A percentile compares a stretch with the other conserved stretches of the same genome.
Evolutionary conservation across 2,113 vertebrate species (phyloP).

Genomic region (Otocyon megalotis): DNA sequence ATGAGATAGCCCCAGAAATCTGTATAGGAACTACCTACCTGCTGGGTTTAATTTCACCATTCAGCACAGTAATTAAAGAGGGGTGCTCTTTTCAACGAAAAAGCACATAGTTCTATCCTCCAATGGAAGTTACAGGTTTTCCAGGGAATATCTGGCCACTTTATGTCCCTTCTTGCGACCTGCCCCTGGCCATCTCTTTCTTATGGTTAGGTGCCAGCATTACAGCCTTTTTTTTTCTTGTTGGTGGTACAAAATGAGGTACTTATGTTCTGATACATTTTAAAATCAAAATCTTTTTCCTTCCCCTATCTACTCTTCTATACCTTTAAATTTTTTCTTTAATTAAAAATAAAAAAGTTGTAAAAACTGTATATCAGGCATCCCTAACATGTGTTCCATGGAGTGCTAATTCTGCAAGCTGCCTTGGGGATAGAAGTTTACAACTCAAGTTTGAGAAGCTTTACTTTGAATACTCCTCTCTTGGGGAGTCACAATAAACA

Average conservation of each 20-base stretch:
- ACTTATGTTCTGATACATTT: not conserved
- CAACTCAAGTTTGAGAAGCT: not conserved
- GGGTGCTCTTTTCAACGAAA: conserved; percentile 40
- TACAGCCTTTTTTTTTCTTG: not conserved
- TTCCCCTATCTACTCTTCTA: not conserved
- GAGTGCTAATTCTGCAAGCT: not conserved
- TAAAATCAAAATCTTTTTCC: not conserved
- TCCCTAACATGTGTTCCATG: not conserved
- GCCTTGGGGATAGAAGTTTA: not conserved
- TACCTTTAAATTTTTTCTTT: not conserved
- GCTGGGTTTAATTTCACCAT: conserved; percentile 82
- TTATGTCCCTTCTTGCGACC: not conserved
- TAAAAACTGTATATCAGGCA: not conserved
- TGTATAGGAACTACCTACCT: conserved; percentile 71
- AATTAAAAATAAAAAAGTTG: conserved; percentile 40
- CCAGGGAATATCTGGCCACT: not conserved
- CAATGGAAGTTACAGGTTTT: not conserved
- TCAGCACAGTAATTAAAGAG: conserved; percentile 71
- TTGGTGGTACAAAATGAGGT: not conserved
- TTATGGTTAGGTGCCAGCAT: no score
- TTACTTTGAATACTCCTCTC: not conserved
- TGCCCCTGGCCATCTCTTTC: not conserved
- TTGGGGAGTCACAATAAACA: not conserved
- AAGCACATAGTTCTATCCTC: not conserved
- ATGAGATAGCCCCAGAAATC: conserved; percentile 76